Conservation (phyloP, 2,888 invertebrate genomes). For the Conus canariensis region DNA sequence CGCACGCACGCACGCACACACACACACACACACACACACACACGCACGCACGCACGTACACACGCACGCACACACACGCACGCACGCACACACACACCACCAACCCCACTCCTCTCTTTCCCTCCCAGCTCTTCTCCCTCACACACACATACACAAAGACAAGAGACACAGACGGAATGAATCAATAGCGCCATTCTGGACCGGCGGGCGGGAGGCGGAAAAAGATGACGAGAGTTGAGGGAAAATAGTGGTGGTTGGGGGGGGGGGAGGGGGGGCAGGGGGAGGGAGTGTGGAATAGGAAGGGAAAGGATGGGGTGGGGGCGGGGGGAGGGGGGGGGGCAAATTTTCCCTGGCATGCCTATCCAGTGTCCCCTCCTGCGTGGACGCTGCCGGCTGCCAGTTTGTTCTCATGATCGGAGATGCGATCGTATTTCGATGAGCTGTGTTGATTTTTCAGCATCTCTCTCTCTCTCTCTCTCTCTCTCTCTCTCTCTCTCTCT, state of each 20-base stretch:
- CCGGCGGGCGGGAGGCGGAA: no score
- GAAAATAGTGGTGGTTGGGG: no score
- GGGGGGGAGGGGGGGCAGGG: no score
- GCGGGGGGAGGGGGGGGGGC: no score
- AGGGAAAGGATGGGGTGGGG: no score
- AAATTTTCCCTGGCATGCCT: no score
- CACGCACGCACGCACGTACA: background rate
- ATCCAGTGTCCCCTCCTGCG: no score
- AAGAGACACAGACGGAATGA: background rate
- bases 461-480: no score
- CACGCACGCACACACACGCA: background rate
- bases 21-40: background rate
- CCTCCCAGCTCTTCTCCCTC: no score
- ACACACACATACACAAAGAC: background rate
- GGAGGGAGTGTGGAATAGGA: no score
- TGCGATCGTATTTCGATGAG: constrained; percentile 39
- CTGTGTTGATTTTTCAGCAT: constrained; percentile 36
- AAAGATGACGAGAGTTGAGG: no score
- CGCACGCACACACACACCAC: background rate
- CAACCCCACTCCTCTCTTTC: background rate
- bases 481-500: no score
- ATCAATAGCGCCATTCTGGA: constrained; percentile 4
- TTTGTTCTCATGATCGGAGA: background rate
- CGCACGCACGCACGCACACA: background rate
- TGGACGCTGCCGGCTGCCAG: background rate